These are phyloP conservation scores for Sitophilus oryzae DNA, from an alignment of 1,140 invertebrate genomes.

Conservation along the genomic window DNA sequence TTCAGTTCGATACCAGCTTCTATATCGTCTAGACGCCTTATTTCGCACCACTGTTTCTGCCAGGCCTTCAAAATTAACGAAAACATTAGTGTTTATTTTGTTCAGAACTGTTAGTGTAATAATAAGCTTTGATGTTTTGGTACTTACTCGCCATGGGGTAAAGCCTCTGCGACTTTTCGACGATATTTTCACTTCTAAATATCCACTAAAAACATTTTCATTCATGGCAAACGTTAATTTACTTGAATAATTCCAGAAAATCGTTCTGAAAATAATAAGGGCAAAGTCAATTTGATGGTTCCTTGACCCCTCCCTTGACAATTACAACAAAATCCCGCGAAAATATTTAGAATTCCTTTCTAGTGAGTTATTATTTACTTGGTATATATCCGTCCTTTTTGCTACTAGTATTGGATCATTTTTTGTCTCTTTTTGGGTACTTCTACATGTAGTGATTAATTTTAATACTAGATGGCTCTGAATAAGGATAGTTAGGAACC, in stretches of 20 bases:
- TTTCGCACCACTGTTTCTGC: slow-evolving; percentile 41
- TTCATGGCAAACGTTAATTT: slow-evolving; percentile 6
- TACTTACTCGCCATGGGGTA: slow-evolving; percentile 39
- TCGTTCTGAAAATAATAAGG: background rate
- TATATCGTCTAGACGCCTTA: slow-evolving; percentile 34
- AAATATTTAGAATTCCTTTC: background rate
- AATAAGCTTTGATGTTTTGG: too few species aligned
- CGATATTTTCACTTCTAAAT: slow-evolving; percentile 42
- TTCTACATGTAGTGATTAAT: too few species aligned
- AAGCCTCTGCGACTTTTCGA: slow-evolving; percentile 35
- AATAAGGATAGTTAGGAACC: too few species aligned
- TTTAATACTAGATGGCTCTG: too few species aligned
- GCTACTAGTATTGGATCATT: too few species aligned
- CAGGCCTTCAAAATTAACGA: slow-evolving; percentile 29
- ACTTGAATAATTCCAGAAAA: background rate
- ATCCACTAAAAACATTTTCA: slow-evolving; percentile 31
- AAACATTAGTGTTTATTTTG: background rate
- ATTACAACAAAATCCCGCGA: background rate
- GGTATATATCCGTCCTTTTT: too few species aligned
- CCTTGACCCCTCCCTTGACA: slow-evolving; percentile 6
- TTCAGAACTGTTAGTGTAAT: too few species aligned
- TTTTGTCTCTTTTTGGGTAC: too few species aligned
- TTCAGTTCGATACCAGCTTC: slow-evolving; percentile 37
- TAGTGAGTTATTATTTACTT: too few species aligned
- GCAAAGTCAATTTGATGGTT: background rate